A percentile compares a stretch with the other conserved stretches of the same genome.
These are phyloP conservation scores for Lerema accius DNA, from an alignment of 1,140 invertebrate species.

Conservation along the genomic window DNA sequence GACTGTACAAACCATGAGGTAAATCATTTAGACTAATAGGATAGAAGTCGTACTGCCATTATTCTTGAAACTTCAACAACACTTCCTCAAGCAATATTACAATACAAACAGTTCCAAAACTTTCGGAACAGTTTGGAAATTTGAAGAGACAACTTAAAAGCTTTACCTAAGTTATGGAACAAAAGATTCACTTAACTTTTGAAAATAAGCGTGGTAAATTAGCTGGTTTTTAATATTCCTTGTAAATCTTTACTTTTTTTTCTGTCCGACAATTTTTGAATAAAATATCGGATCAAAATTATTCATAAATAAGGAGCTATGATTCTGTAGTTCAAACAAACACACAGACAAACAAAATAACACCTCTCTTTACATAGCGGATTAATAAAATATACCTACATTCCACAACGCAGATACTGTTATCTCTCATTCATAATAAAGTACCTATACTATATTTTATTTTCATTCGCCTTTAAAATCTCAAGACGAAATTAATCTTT, in stretches of 20 bases:
- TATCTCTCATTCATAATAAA: neutral
- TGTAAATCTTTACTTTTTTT: too few species aligned
- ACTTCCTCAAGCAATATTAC: neutral
- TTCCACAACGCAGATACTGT: too few species aligned
- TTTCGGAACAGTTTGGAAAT: neutral
- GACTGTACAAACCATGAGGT: neutral
- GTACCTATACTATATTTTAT: neutral
- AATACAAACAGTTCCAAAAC: neutral
- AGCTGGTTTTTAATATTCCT: neutral
- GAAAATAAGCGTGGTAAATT: slow-evolving; percentile 7
- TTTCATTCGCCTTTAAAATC: slow-evolving; percentile 22
- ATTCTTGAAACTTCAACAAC: neutral
- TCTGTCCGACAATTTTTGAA: too few species aligned
- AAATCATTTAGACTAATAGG: neutral
- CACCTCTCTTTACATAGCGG: too few species aligned
- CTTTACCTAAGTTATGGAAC: neutral
- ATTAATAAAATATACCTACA: too few species aligned
- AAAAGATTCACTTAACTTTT: slow-evolving; percentile 13
- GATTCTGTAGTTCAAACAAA: too few species aligned
- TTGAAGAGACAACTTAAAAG: slow-evolving; percentile 12
- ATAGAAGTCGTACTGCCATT: neutral
- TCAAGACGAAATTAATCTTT: slow-evolving; percentile 44
- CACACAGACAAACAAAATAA: too few species aligned
- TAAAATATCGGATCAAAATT: too few species aligned
- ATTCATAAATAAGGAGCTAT: too few species aligned